Evolutionary conservation across 2,888 invertebrate species (phyloP).

Genomic region (Formica aserva): DNA sequence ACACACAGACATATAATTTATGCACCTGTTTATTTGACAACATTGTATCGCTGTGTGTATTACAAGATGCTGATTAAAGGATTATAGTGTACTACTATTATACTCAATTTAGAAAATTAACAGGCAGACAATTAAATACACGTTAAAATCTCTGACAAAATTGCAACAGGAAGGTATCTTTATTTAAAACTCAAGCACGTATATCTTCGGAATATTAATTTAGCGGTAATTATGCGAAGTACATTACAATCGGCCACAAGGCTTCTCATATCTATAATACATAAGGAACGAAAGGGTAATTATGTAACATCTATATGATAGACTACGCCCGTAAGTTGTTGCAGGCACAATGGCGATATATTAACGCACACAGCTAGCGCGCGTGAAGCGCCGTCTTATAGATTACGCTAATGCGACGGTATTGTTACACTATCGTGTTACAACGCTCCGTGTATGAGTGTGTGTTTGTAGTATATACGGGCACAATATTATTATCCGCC

Average conservation of each 20-base stretch:
- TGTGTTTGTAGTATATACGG: not conserved
- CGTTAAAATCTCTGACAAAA: not conserved
- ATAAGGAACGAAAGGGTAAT: constrained; percentile 7
- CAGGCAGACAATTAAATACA: not conserved
- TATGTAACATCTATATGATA: constrained; percentile 1
- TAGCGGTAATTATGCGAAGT: not conserved
- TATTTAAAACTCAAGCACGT: not conserved
- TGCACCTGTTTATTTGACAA: not conserved
- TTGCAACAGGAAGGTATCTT: not conserved
- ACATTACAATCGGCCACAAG: constrained; percentile 2
- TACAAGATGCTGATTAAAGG: not conserved
- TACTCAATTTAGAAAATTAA: not conserved
- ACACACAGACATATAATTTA: not conserved
- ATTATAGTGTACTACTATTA: not conserved
- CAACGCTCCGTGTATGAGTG: constrained; percentile 6
- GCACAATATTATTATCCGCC: constrained; percentile 55
- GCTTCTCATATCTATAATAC: constrained; percentile 14
- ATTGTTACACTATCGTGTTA: constrained; percentile 61
- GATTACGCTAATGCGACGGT: constrained; percentile 53
- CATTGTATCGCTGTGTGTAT: not conserved
- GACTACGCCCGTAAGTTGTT: constrained; percentile 30
- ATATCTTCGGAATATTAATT: constrained; percentile 9
- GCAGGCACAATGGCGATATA: constrained; percentile 37
- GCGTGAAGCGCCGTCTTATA: constrained; percentile 43
- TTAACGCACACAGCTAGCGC: constrained; percentile 19